These are phyloP conservation scores for Malurus melanocephalus DNA, from an alignment of 2,113 vertebrate species.

Conservation along the genomic window DNA sequence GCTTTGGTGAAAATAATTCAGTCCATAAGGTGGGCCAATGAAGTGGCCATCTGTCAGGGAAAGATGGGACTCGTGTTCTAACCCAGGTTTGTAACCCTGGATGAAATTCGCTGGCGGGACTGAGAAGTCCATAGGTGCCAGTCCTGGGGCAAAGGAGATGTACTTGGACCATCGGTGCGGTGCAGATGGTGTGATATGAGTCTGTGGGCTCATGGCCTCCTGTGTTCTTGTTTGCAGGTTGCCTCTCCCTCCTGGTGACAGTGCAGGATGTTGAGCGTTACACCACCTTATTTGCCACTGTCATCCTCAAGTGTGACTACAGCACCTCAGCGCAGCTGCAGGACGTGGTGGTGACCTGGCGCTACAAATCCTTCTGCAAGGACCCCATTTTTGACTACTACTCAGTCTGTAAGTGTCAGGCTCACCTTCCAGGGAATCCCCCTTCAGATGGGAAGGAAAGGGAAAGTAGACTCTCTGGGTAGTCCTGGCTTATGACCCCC, in stretches of 20 bases:
- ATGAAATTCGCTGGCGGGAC: not conserved
- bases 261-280: slow-evolving; percentile 77
- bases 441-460: not conserved
- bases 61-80: not conserved
- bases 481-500: not conserved
- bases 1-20: not conserved
- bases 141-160: not conserved
- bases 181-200: not conserved
- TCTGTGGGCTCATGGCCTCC: not conserved
- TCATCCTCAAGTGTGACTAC: slow-evolving; percentile 87
- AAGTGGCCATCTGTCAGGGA: not conserved
- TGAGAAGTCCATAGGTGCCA: not conserved
- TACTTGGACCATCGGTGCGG: not conserved
- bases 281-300: slow-evolving; percentile 81
- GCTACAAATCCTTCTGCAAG: slow-evolving; percentile 93
- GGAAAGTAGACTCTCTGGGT: not conserved
- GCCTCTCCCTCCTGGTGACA: slow-evolving; percentile 78
- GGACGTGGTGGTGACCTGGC: slow-evolving; percentile 89
- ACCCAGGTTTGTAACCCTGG: not conserved
- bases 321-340: slow-evolving; percentile 86
- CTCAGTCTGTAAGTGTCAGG: slow-evolving; percentile 78
- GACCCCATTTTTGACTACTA: slow-evolving; percentile 94
- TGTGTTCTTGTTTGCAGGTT: slow-evolving; percentile 69
- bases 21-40: not conserved
- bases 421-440: not conserved